Evolutionary conservation across 2,797 vertebrate species (phyloP).

Genomic region (Sternotherus odoratus): DNA sequence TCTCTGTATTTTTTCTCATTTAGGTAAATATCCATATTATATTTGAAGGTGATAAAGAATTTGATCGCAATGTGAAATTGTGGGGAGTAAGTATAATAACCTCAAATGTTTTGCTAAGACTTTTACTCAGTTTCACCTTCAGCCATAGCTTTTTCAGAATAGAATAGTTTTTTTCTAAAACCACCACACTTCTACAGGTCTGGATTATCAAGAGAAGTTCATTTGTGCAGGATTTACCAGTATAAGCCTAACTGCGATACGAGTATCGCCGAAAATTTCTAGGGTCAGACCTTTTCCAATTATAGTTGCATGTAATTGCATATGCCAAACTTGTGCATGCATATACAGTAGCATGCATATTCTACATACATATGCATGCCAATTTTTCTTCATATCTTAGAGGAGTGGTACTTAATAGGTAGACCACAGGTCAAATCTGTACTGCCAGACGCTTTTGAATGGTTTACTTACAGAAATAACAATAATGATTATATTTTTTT

Average conservation of each 20-base stretch:
- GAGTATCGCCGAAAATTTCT: background rate
- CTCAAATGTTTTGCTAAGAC: background rate
- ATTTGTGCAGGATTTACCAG: background rate
- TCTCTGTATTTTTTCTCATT: constrained; percentile 29
- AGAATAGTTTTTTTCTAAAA: background rate
- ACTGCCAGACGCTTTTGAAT: background rate
- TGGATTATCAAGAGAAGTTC: background rate
- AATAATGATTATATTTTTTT: no score
- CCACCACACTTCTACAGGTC: background rate
- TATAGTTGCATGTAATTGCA: rapidly evolving
- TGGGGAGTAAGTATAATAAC: constrained; percentile 94
- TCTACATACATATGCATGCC: rapidly evolving
- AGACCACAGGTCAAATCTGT: background rate
- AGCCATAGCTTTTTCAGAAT: background rate
- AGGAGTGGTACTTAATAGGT: background rate
- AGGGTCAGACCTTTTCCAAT: background rate
- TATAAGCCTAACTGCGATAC: rapidly evolving
- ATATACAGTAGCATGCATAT: background rate
- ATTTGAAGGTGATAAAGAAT: constrained; percentile 97
- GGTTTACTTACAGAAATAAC: no score
- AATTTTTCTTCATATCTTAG: background rate
- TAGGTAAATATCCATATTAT: constrained; percentile 93
- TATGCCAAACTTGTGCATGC: rapidly evolving
- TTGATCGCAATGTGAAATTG: constrained; percentile 91
- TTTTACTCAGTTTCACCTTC: background rate